A percentile compares a stretch with the other conserved stretches of the same genome.
Evolutionary conservation across 1,140 invertebrate genomes (phyloP).

Genomic region (Drosophila chauvacae): DNA sequence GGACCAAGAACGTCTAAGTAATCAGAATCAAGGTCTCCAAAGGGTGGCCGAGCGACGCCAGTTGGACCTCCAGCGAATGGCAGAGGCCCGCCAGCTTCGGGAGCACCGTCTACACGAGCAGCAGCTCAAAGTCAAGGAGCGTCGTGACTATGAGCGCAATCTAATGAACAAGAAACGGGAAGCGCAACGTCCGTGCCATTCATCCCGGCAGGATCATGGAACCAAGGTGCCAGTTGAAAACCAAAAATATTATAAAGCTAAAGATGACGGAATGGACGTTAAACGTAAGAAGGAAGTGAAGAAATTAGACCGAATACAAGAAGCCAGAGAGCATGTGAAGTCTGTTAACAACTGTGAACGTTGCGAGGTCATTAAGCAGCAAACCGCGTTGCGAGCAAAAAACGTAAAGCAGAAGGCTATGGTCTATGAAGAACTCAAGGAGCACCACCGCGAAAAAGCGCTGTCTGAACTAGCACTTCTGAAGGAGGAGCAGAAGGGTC

Average conservation of each 20-base stretch:
- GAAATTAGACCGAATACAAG: not conserved
- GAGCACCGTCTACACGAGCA: not conserved
- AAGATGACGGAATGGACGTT: not conserved
- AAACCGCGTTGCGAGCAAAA: not conserved
- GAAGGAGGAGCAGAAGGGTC: not conserved
- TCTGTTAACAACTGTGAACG: not conserved
- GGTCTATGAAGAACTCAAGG: not conserved
- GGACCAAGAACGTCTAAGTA: not conserved
- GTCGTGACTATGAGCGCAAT: conserved; percentile 23
- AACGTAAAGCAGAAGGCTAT: not conserved
- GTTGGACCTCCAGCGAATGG: not conserved
- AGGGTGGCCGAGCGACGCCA: not conserved
- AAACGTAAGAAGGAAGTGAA: too few species aligned
- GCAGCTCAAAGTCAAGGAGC: conserved; percentile 19
- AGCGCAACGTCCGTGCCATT: not conserved
- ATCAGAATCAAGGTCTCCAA: not conserved
- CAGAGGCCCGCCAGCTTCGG: not conserved
- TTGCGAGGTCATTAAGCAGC: not conserved
- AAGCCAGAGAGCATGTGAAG: not conserved
- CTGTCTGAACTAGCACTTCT: not conserved
- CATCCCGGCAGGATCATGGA: not conserved
- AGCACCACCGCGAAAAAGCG: too few species aligned
- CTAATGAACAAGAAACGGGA: conserved; percentile 6
- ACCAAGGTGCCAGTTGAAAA: not conserved
- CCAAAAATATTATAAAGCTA: not conserved